Conservation (phyloP, 2,888 invertebrate species). For the Melanotus villosus region DNA sequence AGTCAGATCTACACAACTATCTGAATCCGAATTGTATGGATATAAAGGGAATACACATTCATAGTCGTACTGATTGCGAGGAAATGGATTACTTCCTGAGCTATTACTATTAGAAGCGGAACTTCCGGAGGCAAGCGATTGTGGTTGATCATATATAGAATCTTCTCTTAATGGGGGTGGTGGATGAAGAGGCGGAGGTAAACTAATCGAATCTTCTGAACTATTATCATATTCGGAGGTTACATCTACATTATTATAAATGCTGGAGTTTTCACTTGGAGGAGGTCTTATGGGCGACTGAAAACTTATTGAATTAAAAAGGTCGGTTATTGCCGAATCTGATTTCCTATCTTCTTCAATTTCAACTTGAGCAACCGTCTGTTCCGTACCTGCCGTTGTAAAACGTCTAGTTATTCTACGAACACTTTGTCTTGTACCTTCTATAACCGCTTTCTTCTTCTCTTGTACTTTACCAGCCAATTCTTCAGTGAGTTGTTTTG, state of each 20-base stretch:
- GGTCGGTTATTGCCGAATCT: constrained; percentile 59
- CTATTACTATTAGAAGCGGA: constrained; percentile 56
- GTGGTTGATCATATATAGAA: constrained; percentile 72
- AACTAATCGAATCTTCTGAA: constrained; percentile 61
- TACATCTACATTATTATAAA: constrained; percentile 46
- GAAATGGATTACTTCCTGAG: constrained; percentile 55
- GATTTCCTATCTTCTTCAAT: constrained; percentile 54
- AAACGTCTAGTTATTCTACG: constrained; percentile 64
- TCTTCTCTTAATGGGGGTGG: constrained; percentile 74
- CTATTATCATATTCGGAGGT: constrained; percentile 56
- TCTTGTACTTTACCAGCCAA: constrained; percentile 72
- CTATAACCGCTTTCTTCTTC: constrained; percentile 75
- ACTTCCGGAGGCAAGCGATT: constrained; percentile 65
- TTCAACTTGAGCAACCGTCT: constrained; percentile 45
- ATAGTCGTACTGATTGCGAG: constrained; percentile 61
- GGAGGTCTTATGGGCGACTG: constrained; percentile 72
- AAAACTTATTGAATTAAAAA: constrained; percentile 78
- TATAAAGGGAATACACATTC: constrained; percentile 68
- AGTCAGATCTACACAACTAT: constrained; percentile 54
- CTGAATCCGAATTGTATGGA: constrained; percentile 60
- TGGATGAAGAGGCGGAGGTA: constrained; percentile 73
- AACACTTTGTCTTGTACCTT: constrained; percentile 73
- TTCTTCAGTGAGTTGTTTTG: constrained; percentile 73
- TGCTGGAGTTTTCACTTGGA: constrained; percentile 56
- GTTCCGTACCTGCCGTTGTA: constrained; percentile 47